Conservation (phyloP, 1,140 invertebrate genomes). For the Drosophila triauraria region DNA sequence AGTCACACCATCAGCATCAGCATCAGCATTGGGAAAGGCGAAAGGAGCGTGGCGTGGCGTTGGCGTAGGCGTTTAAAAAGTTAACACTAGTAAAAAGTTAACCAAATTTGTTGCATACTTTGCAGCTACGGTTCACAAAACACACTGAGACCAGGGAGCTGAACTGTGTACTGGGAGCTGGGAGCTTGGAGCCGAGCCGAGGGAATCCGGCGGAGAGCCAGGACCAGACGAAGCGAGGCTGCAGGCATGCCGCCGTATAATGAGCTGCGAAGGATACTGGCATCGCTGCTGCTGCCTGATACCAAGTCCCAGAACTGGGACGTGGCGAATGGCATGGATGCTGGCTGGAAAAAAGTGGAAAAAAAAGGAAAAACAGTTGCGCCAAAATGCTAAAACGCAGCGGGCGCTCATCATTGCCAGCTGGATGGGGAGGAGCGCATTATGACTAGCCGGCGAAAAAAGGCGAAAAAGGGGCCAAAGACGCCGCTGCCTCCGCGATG, state of each 20-base stretch:
- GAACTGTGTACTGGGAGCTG: slow-evolving; percentile 1
- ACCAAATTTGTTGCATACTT: slow-evolving; percentile 82
- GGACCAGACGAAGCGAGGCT: slow-evolving; percentile 25
- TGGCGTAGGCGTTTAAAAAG: slow-evolving; percentile 70
- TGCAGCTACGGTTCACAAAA: slow-evolving; percentile 75
- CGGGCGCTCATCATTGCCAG: slow-evolving; percentile 64
- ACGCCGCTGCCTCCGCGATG: slow-evolving; percentile 3
- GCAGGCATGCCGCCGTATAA: slow-evolving; percentile 62
- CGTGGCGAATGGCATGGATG: slow-evolving; percentile 38
- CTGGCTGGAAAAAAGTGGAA: slow-evolving; percentile 34
- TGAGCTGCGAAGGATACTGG: slow-evolving; percentile 62
- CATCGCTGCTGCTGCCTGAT: slow-evolving; percentile 28
- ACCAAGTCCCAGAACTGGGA: slow-evolving; percentile 61
- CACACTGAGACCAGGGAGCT: slow-evolving; percentile 54
- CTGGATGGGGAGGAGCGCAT: slow-evolving; percentile 21
- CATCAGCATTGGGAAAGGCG: slow-evolving; percentile 1
- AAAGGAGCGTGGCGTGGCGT: slow-evolving; percentile 11
- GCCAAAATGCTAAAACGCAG: slow-evolving; percentile 76
- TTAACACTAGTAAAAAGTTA: slow-evolving; percentile 79
- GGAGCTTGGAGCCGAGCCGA: slow-evolving; percentile 18
- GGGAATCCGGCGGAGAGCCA: slow-evolving; percentile 14
- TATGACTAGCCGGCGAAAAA: slow-evolving; percentile 14
- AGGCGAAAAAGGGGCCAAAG: slow-evolving; percentile 11
- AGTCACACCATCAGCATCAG: slow-evolving; percentile 1
- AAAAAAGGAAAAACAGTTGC: slow-evolving; percentile 55